Conservation (phyloP, 2,888 invertebrate genomes). For the Osmoderma eremita region DNA sequence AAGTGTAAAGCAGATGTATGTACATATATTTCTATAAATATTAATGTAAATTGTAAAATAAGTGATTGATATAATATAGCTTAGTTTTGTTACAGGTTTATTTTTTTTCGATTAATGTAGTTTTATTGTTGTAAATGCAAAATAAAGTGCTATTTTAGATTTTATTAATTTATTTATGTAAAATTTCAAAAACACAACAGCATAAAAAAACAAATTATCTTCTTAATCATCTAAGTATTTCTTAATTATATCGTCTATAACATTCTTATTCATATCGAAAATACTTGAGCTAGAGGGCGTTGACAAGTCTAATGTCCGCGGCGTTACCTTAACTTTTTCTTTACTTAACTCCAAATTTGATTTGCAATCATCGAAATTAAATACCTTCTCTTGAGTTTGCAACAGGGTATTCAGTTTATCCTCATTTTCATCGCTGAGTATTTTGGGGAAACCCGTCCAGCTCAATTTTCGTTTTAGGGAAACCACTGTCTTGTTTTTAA, state of each 20-base stretch:
- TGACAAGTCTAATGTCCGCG: background rate
- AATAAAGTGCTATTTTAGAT: no score
- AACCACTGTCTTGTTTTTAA: conserved; percentile 32
- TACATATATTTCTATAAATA: conserved; percentile 23
- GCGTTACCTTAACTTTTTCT: background rate
- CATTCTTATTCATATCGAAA: background rate
- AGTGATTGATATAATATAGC: conserved; percentile 11
- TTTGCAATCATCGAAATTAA: background rate
- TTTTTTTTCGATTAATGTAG: background rate
- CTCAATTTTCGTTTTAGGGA: conserved; percentile 36
- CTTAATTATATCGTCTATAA: background rate
- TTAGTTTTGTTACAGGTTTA: conserved; percentile 13
- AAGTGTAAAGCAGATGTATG: background rate
- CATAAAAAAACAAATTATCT: no score
- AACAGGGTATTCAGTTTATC: conserved; percentile 5
- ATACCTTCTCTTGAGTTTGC: conserved; percentile 10
- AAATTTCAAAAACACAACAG: no score
- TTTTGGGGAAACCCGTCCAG: conserved; percentile 38
- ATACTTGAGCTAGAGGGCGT: background rate
- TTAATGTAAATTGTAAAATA: conserved; percentile 3
- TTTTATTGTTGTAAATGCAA: no score
- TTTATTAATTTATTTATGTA: no score
- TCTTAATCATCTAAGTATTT: conserved; percentile 1
- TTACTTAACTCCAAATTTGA: background rate
- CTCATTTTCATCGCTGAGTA: conserved; percentile 47